phyloP scores from a whole-genome alignment of 2,888 invertebrate species.

The Agriotes lineatus region DNA sequence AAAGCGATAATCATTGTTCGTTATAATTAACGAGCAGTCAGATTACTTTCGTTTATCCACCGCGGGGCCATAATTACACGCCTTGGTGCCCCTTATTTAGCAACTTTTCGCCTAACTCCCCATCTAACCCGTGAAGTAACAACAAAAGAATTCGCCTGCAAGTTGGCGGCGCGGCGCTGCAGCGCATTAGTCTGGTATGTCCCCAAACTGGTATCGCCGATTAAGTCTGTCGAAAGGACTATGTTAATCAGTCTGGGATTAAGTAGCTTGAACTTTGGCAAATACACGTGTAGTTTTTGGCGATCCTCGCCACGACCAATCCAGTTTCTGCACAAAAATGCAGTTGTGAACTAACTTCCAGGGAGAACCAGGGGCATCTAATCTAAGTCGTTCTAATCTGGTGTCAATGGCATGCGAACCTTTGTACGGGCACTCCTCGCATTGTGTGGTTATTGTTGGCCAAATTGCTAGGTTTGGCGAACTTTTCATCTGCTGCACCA shows the following conservation, averaged over 20 bases:
- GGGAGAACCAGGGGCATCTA: neutral
- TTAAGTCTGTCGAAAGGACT: slow-evolving; percentile 14
- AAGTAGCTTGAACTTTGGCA: slow-evolving; percentile 11
- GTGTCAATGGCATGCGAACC: slow-evolving; percentile 10
- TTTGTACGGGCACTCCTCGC: slow-evolving; percentile 9
- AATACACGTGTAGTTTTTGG: slow-evolving; percentile 1
- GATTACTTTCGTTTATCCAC: too few relatives aligned
- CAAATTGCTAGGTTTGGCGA: slow-evolving; percentile 18
- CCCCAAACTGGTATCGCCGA: slow-evolving; percentile 27
- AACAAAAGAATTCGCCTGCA: slow-evolving; percentile 8
- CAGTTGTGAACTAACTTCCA: neutral
- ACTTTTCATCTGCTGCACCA: slow-evolving; percentile 4
- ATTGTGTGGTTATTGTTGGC: slow-evolving; percentile 16
- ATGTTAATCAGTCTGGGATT: slow-evolving; percentile 20
- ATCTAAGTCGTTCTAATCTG: neutral
- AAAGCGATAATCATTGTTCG: too few relatives aligned
- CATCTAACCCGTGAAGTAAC: slow-evolving; percentile 4
- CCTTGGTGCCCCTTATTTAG: too few relatives aligned
- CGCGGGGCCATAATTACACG: too few relatives aligned
- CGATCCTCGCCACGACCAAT: neutral
- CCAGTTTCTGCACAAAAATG: neutral
- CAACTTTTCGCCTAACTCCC: too few relatives aligned
- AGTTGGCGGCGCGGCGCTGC: slow-evolving; percentile 2
- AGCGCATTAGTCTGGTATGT: slow-evolving; percentile 29
- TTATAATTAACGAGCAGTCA: too few relatives aligned